phyloP scores from a whole-genome alignment of 2,113 vertebrate species.

The Origma solitaria region DNA sequence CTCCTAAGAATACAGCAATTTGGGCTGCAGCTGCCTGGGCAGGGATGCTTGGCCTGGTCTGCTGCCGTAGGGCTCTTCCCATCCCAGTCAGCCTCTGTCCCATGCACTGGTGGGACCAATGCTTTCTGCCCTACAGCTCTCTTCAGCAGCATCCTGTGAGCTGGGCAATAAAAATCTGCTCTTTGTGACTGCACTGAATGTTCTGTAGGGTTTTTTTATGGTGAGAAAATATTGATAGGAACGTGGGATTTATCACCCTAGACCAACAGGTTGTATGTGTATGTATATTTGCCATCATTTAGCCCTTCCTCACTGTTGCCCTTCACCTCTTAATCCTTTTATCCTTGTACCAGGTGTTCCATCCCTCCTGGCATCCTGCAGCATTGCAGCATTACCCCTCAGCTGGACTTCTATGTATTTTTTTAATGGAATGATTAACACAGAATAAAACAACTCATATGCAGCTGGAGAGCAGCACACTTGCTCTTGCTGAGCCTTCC shows the following conservation, averaged over 20 bases:
- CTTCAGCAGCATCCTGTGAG: neutral
- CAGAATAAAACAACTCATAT: neutral
- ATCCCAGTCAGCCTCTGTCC: neutral
- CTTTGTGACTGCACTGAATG: neutral
- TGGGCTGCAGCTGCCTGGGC: neutral
- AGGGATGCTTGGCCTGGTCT: neutral
- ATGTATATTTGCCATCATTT: neutral
- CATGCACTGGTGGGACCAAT: accelerated
- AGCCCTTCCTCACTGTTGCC: neutral
- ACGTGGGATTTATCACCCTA: neutral
- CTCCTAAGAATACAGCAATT: neutral
- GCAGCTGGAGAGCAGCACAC: neutral
- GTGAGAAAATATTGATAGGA: neutral
- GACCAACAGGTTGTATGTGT: neutral
- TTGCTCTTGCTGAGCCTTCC: neutral
- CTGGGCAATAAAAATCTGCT: neutral
- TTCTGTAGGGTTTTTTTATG: neutral
- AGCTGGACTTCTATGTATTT: neutral
- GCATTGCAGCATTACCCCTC: neutral
- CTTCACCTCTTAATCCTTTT: neutral
- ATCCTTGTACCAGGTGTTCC: neutral
- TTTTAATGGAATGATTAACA: neutral
- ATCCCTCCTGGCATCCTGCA: neutral
- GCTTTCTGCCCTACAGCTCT: neutral
- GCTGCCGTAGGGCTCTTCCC: neutral